Conservation (phyloP, 92 coral and sea anemone genomes). For the Porites evermanni region DNA sequence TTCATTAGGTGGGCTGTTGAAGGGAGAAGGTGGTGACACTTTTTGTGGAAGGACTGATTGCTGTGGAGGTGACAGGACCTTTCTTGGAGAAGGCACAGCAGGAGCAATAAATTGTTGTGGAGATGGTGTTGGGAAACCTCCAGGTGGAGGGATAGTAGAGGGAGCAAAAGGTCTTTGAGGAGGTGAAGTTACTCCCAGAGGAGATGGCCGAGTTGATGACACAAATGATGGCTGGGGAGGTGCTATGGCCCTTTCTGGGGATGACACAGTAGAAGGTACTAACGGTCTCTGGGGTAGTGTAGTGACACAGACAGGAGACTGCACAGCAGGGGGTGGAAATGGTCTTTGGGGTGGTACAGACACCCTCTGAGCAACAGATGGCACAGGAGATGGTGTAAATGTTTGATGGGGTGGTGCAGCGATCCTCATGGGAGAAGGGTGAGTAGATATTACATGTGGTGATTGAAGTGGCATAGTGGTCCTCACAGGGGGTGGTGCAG, state of each 20-base stretch:
- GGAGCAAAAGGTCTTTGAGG: neutral
- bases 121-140: neutral
- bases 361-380: neutral
- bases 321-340: neutral
- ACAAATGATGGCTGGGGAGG: neutral
- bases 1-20: neutral
- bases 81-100: neutral
- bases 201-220: neutral
- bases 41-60: neutral
- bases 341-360: neutral
- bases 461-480: neutral
- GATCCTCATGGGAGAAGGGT: neutral
- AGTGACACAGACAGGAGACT: neutral
- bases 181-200: neutral
- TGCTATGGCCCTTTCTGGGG: neutral
- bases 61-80: neutral
- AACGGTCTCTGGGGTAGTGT: neutral
- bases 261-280: neutral
- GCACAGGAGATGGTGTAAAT: neutral
- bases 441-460: neutral
- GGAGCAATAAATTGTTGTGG: neutral
- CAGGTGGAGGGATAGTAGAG: neutral
- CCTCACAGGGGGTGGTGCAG: neutral
- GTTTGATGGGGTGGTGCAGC: neutral
- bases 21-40: slow-evolving; percentile 4